A percentile compares a stretch with the other conserved stretches of the same genome.
Evolutionary conservation across 1,140 invertebrate genomes (phyloP).

Genomic region (Drosophila ambigua): DNA sequence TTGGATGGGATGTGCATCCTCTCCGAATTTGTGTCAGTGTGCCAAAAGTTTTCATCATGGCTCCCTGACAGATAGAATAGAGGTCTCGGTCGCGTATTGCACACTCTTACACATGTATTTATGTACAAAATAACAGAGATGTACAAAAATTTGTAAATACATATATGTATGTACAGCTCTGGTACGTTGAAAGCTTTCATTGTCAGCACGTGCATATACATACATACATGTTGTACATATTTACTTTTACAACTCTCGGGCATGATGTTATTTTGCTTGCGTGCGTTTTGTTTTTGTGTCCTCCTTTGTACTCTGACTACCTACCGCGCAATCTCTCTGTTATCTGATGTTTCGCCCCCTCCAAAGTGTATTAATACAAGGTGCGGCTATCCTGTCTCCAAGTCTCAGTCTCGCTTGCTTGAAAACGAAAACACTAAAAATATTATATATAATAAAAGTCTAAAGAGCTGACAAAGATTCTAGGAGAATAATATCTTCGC

Average conservation of each 20-base stretch:
- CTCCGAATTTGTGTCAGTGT: constrained; percentile 63
- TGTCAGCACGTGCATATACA: constrained; percentile 39
- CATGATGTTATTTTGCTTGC: constrained; percentile 40
- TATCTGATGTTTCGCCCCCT: constrained; percentile 2
- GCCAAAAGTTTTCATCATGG: constrained; percentile 55
- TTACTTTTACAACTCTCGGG: constrained; percentile 36
- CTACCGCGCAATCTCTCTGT: constrained; percentile 34
- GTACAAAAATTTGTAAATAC: neutral
- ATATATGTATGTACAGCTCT: constrained; percentile 34
- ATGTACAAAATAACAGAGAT: neutral
- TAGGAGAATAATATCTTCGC: too few relatives aligned
- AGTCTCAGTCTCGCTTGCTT: too few relatives aligned
- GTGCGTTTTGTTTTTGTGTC: constrained; percentile 30
- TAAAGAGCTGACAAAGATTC: too few relatives aligned
- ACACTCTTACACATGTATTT: constrained; percentile 10
- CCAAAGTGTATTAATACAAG: too few relatives aligned
- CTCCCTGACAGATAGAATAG: constrained; percentile 6
- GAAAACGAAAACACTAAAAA: too few relatives aligned
- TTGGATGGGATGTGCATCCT: too few relatives aligned
- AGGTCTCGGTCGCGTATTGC: constrained; percentile 4
- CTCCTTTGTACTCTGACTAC: too few relatives aligned
- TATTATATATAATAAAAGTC: too few relatives aligned
- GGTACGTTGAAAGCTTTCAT: constrained; percentile 40
- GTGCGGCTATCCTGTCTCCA: too few relatives aligned
- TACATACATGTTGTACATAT: constrained; percentile 5